A percentile compares a stretch with the other conserved stretches of the same genome.
phyloP scores from a whole-genome alignment of 2,113 vertebrate species.

The Cavia aperea region DNA sequence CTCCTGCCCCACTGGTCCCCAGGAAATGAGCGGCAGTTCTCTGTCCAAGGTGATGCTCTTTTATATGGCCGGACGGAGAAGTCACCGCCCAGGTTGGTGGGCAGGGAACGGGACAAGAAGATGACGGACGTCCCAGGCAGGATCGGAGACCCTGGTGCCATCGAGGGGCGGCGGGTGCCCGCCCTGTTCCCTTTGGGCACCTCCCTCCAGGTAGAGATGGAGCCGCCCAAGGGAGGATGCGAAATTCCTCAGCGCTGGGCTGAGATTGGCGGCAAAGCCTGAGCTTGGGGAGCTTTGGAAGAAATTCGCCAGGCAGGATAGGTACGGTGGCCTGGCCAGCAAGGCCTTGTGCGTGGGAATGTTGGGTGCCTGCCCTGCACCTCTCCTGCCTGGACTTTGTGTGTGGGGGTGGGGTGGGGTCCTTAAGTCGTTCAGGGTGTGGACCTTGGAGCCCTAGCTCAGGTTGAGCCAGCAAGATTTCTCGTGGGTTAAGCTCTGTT shows the following conservation, averaged over 20 bases:
- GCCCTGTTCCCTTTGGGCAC: background rate
- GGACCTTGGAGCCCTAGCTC: background rate
- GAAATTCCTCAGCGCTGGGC: background rate
- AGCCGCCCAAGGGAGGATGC: background rate
- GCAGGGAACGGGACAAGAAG: background rate
- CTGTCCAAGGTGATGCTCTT: background rate
- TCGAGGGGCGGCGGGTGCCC: background rate
- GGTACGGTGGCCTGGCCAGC: fast-evolving
- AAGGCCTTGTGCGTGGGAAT: background rate
- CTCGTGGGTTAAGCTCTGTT: background rate
- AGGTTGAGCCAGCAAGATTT: background rate
- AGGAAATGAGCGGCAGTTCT: background rate
- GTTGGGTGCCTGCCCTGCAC: background rate
- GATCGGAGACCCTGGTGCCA: background rate
- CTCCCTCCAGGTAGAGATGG: background rate
- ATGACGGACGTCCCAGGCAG: background rate
- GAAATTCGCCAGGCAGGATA: background rate
- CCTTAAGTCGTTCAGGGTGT: background rate
- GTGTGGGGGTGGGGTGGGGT: background rate
- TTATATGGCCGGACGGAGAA: background rate
- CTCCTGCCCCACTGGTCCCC: background rate
- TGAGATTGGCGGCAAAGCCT: slow-evolving; percentile 8
- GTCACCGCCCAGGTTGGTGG: slow-evolving; percentile 19
- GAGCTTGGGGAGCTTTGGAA: background rate
- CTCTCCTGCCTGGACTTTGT: background rate